Conservation (phyloP, 2,888 invertebrate genomes). For the Drosophila acutilabella region DNA sequence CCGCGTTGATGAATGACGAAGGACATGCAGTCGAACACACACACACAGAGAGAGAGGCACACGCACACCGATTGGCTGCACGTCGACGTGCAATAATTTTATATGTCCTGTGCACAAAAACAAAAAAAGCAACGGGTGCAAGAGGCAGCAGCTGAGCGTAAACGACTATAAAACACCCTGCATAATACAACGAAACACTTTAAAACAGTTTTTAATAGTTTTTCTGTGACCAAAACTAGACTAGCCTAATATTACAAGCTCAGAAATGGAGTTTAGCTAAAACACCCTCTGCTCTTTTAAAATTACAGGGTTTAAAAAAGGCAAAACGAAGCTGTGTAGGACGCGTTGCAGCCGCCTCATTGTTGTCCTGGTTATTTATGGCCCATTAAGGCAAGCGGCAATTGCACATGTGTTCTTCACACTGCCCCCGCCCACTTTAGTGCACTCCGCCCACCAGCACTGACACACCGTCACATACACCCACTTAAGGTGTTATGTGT, state of each 20-base stretch:
- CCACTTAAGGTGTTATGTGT: conserved; percentile 59
- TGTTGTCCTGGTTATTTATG: conserved; percentile 82
- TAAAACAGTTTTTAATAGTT: too few species aligned
- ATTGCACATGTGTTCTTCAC: conserved; percentile 81
- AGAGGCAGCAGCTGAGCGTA: neutral
- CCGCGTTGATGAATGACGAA: conserved; percentile 75
- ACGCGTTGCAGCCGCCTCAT: conserved; percentile 74
- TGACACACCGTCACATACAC: neutral
- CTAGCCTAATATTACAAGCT: too few species aligned
- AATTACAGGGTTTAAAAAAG: neutral
- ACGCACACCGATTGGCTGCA: conserved; percentile 77
- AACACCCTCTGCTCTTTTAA: neutral
- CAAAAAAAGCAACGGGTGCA: conserved; percentile 5
- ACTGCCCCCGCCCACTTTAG: conserved; percentile 32
- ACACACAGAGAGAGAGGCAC: conserved; percentile 1
- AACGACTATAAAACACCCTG: neutral
- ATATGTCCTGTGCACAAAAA: conserved; percentile 54
- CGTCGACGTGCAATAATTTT: conserved; percentile 77
- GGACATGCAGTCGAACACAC: conserved; percentile 65
- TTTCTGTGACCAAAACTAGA: too few species aligned
- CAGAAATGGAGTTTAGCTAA: neutral
- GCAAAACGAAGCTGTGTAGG: conserved; percentile 23
- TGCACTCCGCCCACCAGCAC: neutral
- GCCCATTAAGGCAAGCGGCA: conserved; percentile 81
- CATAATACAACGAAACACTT: neutral